Evolutionary conservation across 2,888 invertebrate species (phyloP), one percentile per base, ranked within the genome.

Genomic region (Frankliniella intonsa): DNA sequence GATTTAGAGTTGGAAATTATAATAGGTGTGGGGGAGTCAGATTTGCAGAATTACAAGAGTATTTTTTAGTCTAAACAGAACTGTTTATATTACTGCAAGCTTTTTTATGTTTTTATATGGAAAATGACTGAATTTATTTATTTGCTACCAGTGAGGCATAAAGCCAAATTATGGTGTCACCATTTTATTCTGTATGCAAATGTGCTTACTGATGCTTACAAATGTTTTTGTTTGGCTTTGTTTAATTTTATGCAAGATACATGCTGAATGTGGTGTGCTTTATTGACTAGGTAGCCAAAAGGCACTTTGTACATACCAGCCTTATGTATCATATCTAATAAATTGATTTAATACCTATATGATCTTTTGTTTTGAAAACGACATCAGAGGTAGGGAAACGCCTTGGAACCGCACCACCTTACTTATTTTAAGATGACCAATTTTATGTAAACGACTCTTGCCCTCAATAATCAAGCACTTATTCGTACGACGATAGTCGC

Each of bases 311-410:
- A 76, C 69, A 76, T 76, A 25, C 25, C 25, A 76, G 25, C 69
- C 69, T 76, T 76, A 62, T 76, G 69, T 76, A 76, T 76, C 69
- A 76, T 76, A 76, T 25, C 25, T 76, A 76, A 76, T 76, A 76
- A 76, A 76, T 76, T 22, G 9, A 76, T 76, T 76, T 76, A 76
- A 76, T 76, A 76, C 25, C 69, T 76, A 38, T 38, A 38, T 38
- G 38, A 38, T 38, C 38, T 38, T 38, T 55, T 55, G 19, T 19
- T 55, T 55, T 55, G 55, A 55, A 14, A 38, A n/a, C n/a, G n/a
- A n/a, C n/a, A n/a, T n/a, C n/a, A n/a, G n/a, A n/a, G n/a, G n/a
- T n/a, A n/a, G n/a, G n/a, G n/a, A n/a, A n/a, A n/a, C n/a, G n/a
- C n/a, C n/a, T n/a, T n/a, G n/a, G n/a, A n/a, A n/a, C n/a, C n/a